These are phyloP conservation scores for Malachius bipustulatus DNA, from an alignment of 2,888 invertebrate species.

Conservation along the genomic window DNA sequence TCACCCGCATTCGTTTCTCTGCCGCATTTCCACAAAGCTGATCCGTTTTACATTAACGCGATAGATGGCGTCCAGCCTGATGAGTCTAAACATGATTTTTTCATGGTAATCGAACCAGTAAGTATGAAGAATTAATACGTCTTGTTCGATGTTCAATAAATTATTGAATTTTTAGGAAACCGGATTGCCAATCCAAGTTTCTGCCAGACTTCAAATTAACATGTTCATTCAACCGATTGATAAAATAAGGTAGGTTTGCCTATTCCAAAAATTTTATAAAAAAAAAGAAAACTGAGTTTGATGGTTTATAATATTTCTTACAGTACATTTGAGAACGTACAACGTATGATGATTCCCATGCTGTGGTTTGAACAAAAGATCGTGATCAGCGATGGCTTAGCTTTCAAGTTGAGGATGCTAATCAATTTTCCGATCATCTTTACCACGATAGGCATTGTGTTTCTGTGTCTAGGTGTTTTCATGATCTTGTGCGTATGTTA, in stretches of 20 bases:
- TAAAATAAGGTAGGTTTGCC: slow-evolving; percentile 38
- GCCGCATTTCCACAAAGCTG: slow-evolving; percentile 74
- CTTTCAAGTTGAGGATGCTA: slow-evolving; percentile 42
- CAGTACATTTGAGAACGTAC: slow-evolving; percentile 56
- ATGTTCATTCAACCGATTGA: slow-evolving; percentile 40
- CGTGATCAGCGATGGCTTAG: slow-evolving; percentile 44
- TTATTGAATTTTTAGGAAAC: slow-evolving; percentile 42
- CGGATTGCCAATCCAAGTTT: slow-evolving; percentile 64
- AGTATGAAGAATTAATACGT: too few relatives aligned
- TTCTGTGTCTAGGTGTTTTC: slow-evolving; percentile 13
- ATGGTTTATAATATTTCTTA: too few relatives aligned
- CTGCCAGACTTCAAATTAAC: slow-evolving; percentile 65
- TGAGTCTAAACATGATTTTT: slow-evolving; percentile 59
- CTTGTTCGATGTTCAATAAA: too few relatives aligned
- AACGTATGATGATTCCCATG: slow-evolving; percentile 58
- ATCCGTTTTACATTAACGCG: slow-evolving; percentile 48
- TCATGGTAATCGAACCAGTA: slow-evolving; percentile 65
- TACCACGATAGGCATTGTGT: slow-evolving; percentile 20
- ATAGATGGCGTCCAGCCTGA: slow-evolving; percentile 61
- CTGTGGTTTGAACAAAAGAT: slow-evolving; percentile 70
- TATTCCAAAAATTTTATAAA: too few relatives aligned
- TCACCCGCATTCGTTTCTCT: slow-evolving; percentile 75
- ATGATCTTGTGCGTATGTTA: not conserved
- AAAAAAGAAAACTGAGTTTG: too few relatives aligned
- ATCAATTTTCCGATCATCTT: slow-evolving; percentile 38